A percentile compares a stretch with the other conserved stretches of the same genome.
Conservation (phyloP, 2,888 invertebrate genomes). For the Cephus runcator region DNA sequence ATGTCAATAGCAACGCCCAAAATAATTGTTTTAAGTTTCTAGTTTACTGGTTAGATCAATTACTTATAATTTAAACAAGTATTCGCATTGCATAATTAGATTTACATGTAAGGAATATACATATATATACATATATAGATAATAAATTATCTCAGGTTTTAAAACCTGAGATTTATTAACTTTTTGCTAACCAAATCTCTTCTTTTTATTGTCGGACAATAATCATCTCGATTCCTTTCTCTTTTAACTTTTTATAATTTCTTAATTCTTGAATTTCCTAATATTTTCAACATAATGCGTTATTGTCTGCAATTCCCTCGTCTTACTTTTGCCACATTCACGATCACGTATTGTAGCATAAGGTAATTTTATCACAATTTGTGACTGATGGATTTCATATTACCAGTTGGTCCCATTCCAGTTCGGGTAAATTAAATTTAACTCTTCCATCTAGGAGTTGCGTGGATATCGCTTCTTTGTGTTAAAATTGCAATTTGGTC, state of each 20-base stretch:
- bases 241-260: no score
- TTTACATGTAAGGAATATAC: slow-evolving; percentile 35
- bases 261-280: no score
- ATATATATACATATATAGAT: slow-evolving; percentile 3
- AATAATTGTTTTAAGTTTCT: slow-evolving; percentile 47
- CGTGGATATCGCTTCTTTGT: slow-evolving; percentile 22
- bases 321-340: slow-evolving; percentile 2
- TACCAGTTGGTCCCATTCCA: slow-evolving; percentile 43
- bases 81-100: slow-evolving; percentile 31
- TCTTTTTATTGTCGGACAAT: no score
- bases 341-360: no score
- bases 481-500: slow-evolving; percentile 30
- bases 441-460: slow-evolving; percentile 56
- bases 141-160: slow-evolving; percentile 9
- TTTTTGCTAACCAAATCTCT: no score
- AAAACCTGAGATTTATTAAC: no score
- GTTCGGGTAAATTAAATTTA: slow-evolving; percentile 62
- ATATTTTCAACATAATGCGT: no score
- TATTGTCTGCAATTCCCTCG: slow-evolving; percentile 14
- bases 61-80: slow-evolving; percentile 49
- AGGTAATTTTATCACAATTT: no score
- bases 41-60: slow-evolving; percentile 48
- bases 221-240: no score
- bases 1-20: slow-evolving; percentile 22
- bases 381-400: slow-evolving; percentile 7